phyloP scores from a whole-genome alignment of 2,888 invertebrate genomes.

The Blera fallax region DNA sequence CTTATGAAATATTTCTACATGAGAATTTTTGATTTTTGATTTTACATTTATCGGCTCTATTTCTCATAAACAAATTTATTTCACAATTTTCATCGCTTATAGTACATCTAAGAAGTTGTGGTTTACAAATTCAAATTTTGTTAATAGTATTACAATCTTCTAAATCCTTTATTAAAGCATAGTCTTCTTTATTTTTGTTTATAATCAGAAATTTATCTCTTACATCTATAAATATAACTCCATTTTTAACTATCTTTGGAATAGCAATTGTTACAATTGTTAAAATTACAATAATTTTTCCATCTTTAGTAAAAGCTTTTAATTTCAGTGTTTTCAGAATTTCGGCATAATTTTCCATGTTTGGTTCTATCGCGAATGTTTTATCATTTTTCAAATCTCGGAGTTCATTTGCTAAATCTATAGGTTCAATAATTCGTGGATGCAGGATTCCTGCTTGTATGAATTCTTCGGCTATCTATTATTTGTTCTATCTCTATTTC shows the following conservation, averaged over 20 bases:
- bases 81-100: too few species aligned
- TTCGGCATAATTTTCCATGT: constrained; percentile 1
- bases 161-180: neutral
- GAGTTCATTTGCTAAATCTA: neutral
- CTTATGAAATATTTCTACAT: too few species aligned
- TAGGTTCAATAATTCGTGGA: neutral
- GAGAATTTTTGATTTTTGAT: too few species aligned
- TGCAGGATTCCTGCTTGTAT: constrained; percentile 10
- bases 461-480: neutral
- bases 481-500: constrained; percentile 4
- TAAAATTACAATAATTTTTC: neutral
- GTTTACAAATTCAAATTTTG: constrained; percentile 14
- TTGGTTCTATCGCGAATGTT: neutral
- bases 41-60: neutral
- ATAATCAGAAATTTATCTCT: constrained; percentile 25
- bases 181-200: constrained; percentile 20
- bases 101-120: neutral
- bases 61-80: too few species aligned
- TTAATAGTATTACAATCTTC: neutral
- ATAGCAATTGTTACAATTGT: constrained; percentile 3
- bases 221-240: constrained; percentile 8
- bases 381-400: neutral
- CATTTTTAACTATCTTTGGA: constrained; percentile 16
- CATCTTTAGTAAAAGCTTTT: constrained; percentile 2
- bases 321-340: constrained; percentile 3